Conservation (phyloP, 2,888 invertebrate species). For the Synanthedon tipuliformis region DNA sequence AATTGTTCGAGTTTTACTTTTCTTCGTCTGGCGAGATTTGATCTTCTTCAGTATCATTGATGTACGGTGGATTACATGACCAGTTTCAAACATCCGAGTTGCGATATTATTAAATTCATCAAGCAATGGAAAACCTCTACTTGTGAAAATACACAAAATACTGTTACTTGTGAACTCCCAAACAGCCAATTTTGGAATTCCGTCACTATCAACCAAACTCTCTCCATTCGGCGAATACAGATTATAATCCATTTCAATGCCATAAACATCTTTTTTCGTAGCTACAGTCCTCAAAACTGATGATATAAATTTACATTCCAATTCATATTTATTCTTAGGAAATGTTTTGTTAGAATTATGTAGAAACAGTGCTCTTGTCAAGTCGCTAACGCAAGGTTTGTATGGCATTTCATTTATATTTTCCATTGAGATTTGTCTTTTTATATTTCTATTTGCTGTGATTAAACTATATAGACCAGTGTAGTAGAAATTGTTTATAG, state of each 20-base stretch:
- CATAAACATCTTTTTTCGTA: slow-evolving; percentile 18
- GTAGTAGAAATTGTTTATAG: slow-evolving; percentile 37
- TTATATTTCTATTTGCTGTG: slow-evolving; percentile 15
- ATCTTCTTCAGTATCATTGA: slow-evolving; percentile 6
- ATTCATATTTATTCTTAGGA: slow-evolving; percentile 15
- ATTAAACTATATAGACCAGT: slow-evolving; percentile 35
- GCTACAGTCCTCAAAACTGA: slow-evolving; percentile 24
- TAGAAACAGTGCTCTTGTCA: slow-evolving; percentile 20
- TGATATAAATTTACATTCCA: slow-evolving; percentile 20
- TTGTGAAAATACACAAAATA: not conserved
- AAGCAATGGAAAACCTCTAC: slow-evolving; percentile 6
- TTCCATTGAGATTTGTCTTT: slow-evolving; percentile 12
- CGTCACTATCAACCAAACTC: not conserved
- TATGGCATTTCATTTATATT: slow-evolving; percentile 20
- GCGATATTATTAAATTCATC: slow-evolving; percentile 1
- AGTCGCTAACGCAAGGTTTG: slow-evolving; percentile 29
- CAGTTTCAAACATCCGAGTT: not conserved
- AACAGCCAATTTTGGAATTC: not conserved
- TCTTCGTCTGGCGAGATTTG: not conserved
- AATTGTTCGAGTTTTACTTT: slow-evolving; percentile 14
- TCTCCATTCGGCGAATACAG: slow-evolving; percentile 5
- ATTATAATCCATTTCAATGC: slow-evolving; percentile 24
- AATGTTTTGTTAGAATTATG: slow-evolving; percentile 27
- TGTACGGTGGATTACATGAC: slow-evolving; percentile 6
- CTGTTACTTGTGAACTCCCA: not conserved